These are phyloP conservation scores for Bufotes viridis DNA, from an alignment of 2,797 vertebrate species.

Conservation along the genomic window DNA sequence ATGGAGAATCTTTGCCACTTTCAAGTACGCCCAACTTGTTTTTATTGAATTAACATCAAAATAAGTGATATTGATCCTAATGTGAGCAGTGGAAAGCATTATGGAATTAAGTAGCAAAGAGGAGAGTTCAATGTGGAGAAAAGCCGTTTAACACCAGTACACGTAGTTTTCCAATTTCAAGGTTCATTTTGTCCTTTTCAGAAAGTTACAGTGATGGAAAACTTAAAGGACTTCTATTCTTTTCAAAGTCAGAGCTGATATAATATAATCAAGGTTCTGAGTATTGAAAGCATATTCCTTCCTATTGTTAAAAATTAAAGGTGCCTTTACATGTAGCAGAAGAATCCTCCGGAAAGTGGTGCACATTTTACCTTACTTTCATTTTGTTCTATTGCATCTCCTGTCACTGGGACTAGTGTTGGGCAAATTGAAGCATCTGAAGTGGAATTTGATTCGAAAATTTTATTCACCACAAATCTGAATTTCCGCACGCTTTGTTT, in stretches of 20 bases:
- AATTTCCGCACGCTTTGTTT: too few relatives aligned
- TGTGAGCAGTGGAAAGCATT: background rate
- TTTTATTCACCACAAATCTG: too few relatives aligned
- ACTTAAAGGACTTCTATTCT: background rate
- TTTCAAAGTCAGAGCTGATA: background rate
- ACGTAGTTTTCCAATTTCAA: background rate
- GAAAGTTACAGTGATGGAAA: background rate
- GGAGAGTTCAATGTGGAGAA: conserved; percentile 30
- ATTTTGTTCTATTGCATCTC: too few relatives aligned
- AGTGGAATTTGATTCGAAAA: too few relatives aligned
- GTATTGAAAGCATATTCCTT: background rate
- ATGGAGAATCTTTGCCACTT: conserved; percentile 35
- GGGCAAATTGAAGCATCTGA: too few relatives aligned
- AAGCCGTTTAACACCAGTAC: conserved; percentile 17
- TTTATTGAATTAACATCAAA: conserved; percentile 61
- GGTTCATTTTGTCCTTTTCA: background rate
- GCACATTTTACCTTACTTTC: too few relatives aligned
- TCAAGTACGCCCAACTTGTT: conserved; percentile 13
- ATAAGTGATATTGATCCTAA: conserved; percentile 52
- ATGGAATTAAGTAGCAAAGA: conserved; percentile 37
- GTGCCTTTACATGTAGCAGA: too few relatives aligned
- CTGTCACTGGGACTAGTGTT: too few relatives aligned
- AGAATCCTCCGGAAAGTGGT: too few relatives aligned
- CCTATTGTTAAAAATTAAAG: too few relatives aligned
- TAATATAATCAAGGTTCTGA: background rate